These are phyloP conservation scores for Euthynnus affinis DNA, from an alignment of 2,797 vertebrate genomes.

Conservation along the genomic window DNA sequence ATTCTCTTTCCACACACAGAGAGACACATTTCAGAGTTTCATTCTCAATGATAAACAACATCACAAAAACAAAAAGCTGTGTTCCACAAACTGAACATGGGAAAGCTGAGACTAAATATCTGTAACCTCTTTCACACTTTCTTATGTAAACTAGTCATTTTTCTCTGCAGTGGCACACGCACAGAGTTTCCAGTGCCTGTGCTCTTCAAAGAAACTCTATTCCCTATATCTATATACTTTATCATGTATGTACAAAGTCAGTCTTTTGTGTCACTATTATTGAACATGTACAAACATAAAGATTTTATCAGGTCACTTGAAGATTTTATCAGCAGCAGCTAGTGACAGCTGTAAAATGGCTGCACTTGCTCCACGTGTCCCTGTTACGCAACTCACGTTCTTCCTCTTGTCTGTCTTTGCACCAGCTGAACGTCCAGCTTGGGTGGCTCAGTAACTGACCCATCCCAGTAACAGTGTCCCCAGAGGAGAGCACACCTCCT, in stretches of 20 bases:
- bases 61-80: neutral
- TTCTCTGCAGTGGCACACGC: neutral
- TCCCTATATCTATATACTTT: too few relatives aligned
- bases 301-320: neutral
- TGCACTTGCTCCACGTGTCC: constrained; percentile 6
- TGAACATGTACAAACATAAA: neutral
- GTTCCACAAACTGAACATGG: neutral
- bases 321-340: constrained; percentile 3
- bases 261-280: neutral
- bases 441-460: constrained; percentile 56
- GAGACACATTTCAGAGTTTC: neutral
- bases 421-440: constrained; percentile 46
- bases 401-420: constrained; percentile 42
- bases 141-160: neutral
- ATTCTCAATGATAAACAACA: neutral
- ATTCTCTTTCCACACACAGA: neutral
- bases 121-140: neutral
- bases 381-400: constrained; percentile 33
- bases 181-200: neutral
- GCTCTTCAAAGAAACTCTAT: neutral
- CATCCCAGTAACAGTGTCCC: constrained; percentile 42
- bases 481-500: constrained; percentile 35
- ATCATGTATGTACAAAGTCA: neutral
- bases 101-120: neutral
- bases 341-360: constrained; percentile 20